Percentiles rank a stretch among this genome's conserved stretches.
Evolutionary conservation across 2,888 invertebrate species (phyloP).

Genomic region (Tachystola acroxantha): DNA sequence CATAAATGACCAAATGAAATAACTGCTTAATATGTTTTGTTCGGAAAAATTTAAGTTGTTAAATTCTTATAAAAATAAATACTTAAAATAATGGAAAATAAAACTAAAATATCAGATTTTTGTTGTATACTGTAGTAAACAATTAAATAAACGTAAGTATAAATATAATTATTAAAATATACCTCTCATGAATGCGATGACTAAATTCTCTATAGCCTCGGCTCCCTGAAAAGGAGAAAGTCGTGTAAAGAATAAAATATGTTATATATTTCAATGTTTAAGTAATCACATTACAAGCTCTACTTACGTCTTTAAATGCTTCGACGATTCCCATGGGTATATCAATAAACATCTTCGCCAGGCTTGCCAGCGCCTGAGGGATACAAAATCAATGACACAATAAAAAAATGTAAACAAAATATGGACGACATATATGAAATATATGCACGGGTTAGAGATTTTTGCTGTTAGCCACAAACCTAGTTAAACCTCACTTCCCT

Average conservation of each 20-base stretch:
- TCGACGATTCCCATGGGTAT: constrained; percentile 47
- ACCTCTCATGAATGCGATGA: constrained; percentile 36
- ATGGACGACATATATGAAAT: not conserved
- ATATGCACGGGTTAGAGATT: not conserved
- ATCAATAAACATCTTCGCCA: constrained; percentile 45
- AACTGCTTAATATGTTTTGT: too few species aligned
- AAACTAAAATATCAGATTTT: too few species aligned
- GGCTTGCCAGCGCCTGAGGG: constrained; percentile 38
- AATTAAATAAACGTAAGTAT: too few species aligned
- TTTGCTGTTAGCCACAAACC: too few species aligned
- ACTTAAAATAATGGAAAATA: too few species aligned
- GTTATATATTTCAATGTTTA: not conserved
- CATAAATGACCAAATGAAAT: too few species aligned
- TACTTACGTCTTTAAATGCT: constrained; percentile 49
- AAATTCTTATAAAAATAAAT: too few species aligned
- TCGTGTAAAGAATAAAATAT: not conserved
- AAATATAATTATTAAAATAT: constrained; percentile 33
- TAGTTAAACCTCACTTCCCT: too few species aligned
- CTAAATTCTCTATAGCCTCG: constrained; percentile 39
- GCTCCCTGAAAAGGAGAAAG: constrained; percentile 34
- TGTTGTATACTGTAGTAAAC: too few species aligned
- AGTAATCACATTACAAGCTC: not conserved
- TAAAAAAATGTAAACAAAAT: not conserved
- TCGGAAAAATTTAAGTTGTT: too few species aligned
- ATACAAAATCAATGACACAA: not conserved